Evolutionary conservation across 2,797 vertebrate species (phyloP).

Genomic region (Malurus leucopterus): DNA sequence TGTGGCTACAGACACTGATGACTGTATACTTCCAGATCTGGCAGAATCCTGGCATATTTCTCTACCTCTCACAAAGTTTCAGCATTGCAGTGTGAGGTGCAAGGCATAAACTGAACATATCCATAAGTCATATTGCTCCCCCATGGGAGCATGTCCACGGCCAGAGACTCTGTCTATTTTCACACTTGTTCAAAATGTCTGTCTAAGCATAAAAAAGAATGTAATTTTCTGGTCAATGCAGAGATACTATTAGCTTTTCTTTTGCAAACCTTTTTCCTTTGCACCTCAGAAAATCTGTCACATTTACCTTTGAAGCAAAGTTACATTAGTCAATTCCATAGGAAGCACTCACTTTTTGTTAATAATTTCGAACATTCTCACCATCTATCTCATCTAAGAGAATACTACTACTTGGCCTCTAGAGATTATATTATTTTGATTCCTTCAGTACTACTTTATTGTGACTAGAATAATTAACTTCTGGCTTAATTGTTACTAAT

Average conservation of each 20-base stretch:
- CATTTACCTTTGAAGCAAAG: background rate
- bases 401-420: background rate
- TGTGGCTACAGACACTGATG: background rate
- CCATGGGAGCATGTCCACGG: fast-evolving
- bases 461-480: background rate
- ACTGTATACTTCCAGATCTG: background rate
- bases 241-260: background rate
- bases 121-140: background rate
- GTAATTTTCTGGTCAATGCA: background rate
- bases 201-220: background rate
- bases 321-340: background rate
- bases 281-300: background rate
- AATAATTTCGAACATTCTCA: background rate
- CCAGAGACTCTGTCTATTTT: background rate
- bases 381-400: background rate
- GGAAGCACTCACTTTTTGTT: background rate
- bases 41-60: background rate
- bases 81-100: background rate
- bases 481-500: background rate
- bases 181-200: background rate
- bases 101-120: background rate
- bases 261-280: background rate
- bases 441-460: background rate
- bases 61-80: background rate
- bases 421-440: background rate